Percentiles rank a stretch among this genome's conserved stretches.
Conservation (phyloP, 2,113 vertebrate genomes). For the Peromyscus leucopus region DNA sequence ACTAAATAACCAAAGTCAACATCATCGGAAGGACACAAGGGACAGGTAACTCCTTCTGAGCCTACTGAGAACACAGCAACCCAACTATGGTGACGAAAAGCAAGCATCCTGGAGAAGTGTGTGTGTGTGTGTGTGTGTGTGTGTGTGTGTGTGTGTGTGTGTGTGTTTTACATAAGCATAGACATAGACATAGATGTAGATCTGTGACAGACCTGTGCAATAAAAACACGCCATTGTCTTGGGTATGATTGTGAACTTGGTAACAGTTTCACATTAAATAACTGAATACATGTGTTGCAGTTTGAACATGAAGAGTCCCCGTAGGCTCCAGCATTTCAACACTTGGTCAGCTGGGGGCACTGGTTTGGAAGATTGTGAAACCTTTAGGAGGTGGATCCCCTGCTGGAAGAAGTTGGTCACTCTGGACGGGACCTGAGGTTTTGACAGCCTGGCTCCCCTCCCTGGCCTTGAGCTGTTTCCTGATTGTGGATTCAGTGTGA, state of each 20-base stretch:
- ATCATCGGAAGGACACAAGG: not conserved
- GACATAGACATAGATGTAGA: not conserved
- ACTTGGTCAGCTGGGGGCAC: not conserved
- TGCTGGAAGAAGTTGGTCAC: not conserved
- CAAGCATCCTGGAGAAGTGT: not conserved
- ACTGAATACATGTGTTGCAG: not conserved
- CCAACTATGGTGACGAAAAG: fast-evolving
- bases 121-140: not conserved
- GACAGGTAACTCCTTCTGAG: not conserved
- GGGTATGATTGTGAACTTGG: not conserved
- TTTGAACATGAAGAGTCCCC: not conserved
- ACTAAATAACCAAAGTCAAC: not conserved
- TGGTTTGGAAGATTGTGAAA: not conserved
- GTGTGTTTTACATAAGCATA: not conserved
- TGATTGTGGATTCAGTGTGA: not conserved
- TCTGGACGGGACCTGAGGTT: not conserved
- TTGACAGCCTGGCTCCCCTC: not conserved
- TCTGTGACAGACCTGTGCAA: not conserved
- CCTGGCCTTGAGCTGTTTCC: not conserved
- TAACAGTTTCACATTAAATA: not conserved
- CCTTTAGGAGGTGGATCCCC: not conserved
- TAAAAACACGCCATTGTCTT: not conserved
- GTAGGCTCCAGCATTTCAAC: not conserved
- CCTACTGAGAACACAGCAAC: not conserved
- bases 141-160: not conserved